Percentiles rank a stretch among this genome's conserved stretches.
These are phyloP conservation scores for Cepaea nemoralis DNA, from an alignment of 1,140 invertebrate genomes.

Conservation along the genomic window DNA sequence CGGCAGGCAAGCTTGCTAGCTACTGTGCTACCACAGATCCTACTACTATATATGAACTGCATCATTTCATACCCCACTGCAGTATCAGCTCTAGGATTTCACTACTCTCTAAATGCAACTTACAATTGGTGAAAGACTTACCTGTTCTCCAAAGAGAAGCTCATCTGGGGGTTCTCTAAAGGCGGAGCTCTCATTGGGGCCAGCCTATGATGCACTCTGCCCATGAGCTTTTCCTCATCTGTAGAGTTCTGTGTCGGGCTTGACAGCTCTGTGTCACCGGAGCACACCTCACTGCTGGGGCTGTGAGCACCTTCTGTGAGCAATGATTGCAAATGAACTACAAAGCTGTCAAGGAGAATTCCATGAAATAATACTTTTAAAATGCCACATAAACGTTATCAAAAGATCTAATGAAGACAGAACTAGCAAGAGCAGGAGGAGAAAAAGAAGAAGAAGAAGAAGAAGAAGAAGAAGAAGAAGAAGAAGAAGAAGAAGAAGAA, in stretches of 20 bases:
- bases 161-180: constrained; percentile 54
- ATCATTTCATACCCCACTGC: no score
- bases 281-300: constrained; percentile 56
- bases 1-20: no score
- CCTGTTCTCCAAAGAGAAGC: constrained; percentile 69
- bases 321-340: neutral
- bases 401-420: no score
- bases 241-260: constrained; percentile 81
- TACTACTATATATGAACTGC: no score
- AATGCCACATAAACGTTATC: no score
- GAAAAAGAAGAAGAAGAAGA: no score
- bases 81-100: neutral
- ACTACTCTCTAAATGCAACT: neutral
- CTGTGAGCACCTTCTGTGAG: constrained; percentile 55
- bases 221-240: constrained; percentile 86
- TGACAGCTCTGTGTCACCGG: constrained; percentile 58
- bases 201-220: constrained; percentile 50
- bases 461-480: no score
- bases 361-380: no score
- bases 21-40: no score
- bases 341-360: no score
- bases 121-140: constrained; percentile 35
- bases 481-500: no score
- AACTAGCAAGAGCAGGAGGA: no score
- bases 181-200: constrained; percentile 42